A percentile compares a stretch with the other conserved stretches of the same genome.
Conservation (phyloP, 2,888 invertebrate genomes). For the Caenorhabditis sp. region DNA sequence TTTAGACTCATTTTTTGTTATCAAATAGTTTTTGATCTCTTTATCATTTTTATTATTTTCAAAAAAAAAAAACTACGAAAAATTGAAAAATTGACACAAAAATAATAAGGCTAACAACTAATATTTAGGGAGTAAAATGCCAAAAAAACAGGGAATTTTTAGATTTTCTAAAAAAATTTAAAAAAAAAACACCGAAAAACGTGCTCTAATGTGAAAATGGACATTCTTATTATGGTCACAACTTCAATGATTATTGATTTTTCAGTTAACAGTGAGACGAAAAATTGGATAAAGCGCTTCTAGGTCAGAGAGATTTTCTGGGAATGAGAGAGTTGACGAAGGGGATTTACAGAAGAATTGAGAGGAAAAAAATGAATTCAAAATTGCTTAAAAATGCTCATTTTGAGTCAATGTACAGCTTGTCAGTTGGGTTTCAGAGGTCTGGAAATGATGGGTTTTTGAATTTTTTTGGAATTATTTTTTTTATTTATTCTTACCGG, state of each 20-base stretch:
- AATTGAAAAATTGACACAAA: neutral
- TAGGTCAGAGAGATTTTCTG: conserved; percentile 50
- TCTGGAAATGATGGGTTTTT: conserved; percentile 64
- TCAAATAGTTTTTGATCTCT: conserved; percentile 44
- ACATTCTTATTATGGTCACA: conserved; percentile 43
- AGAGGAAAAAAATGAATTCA: conserved; percentile 1
- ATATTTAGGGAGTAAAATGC: conserved; percentile 5
- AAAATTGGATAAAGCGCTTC: conserved; percentile 47
- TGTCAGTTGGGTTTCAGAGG: conserved; percentile 76
- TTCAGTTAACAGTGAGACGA: neutral
- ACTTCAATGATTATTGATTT: neutral
- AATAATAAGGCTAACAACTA: neutral
- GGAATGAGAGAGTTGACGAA: conserved; percentile 38
- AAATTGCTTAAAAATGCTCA: conserved; percentile 49
- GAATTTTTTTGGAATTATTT: neutral
- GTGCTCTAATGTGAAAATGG: conserved; percentile 42
- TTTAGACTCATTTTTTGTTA: neutral
- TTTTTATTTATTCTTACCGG: conserved; percentile 52
- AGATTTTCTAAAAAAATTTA: too few species aligned
- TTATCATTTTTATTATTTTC: conserved; percentile 18
- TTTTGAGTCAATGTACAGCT: conserved; percentile 59
- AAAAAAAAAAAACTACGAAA: neutral
- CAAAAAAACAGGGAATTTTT: too few species aligned
- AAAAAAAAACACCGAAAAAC: conserved; percentile 40
- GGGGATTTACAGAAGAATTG: conserved; percentile 1